Evolutionary conservation across 2,888 invertebrate genomes (phyloP).

Genomic region (Monopis laevigella): DNA sequence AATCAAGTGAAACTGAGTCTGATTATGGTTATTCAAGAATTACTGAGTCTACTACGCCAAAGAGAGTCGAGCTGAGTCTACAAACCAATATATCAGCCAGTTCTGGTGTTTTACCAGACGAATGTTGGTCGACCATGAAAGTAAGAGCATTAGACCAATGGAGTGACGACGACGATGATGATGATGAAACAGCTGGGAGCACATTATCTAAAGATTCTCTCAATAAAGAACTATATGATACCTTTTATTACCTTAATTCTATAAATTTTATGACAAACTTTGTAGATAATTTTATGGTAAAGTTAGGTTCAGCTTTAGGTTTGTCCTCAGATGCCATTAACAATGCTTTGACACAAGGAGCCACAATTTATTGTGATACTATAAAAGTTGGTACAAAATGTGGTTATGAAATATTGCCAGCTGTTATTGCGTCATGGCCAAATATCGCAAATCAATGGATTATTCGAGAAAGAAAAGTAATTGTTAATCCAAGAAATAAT

Average conservation of each 20-base stretch:
- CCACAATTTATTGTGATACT: slow-evolving; percentile 71
- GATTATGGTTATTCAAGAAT: slow-evolving; percentile 72
- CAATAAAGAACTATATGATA: slow-evolving; percentile 47
- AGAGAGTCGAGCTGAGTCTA: slow-evolving; percentile 54
- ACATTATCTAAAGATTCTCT: slow-evolving; percentile 33
- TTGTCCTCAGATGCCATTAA: slow-evolving; percentile 62
- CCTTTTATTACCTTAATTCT: slow-evolving; percentile 70
- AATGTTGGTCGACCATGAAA: slow-evolving; percentile 56
- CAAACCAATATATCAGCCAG: slow-evolving; percentile 40
- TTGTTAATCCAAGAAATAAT: slow-evolving; percentile 65
- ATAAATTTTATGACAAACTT: slow-evolving; percentile 75
- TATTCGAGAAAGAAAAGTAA: slow-evolving; percentile 64
- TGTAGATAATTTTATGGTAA: slow-evolving; percentile 69
- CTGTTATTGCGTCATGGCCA: slow-evolving; percentile 78
- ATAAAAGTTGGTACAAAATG: slow-evolving; percentile 44
- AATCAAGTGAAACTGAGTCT: slow-evolving; percentile 63
- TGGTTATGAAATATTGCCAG: slow-evolving; percentile 75
- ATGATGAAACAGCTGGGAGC: slow-evolving; percentile 21
- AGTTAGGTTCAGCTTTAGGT: slow-evolving; percentile 66
- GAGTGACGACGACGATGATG: slow-evolving; percentile 44
- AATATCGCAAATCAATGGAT: slow-evolving; percentile 75
- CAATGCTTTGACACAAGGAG: slow-evolving; percentile 70
- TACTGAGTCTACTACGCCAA: slow-evolving; percentile 67
- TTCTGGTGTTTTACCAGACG: slow-evolving; percentile 59
- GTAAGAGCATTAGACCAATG: slow-evolving; percentile 41